Percentiles rank a stretch among this genome's conserved stretches.
phyloP scores from a whole-genome alignment of 1,140 invertebrate genomes.

The Heterodera carotae region DNA sequence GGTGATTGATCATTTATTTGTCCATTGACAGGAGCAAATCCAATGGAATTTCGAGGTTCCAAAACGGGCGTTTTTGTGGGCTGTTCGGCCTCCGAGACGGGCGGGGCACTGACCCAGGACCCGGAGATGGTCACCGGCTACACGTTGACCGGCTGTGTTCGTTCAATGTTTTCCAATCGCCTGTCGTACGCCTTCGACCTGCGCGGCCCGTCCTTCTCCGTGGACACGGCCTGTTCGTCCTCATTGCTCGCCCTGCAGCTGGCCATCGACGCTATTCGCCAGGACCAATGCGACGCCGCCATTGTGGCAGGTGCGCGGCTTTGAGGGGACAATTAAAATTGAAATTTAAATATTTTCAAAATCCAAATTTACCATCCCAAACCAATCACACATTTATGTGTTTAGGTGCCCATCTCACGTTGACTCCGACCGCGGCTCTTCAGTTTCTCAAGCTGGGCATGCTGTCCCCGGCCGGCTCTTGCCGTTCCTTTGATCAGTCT shows the following conservation, averaged over 20 bases:
- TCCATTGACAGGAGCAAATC: slow-evolving; percentile 73
- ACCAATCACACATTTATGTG: too few relatives aligned
- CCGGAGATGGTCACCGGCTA: slow-evolving; percentile 79
- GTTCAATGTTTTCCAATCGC: slow-evolving; percentile 93
- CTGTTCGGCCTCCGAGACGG: slow-evolving; percentile 70
- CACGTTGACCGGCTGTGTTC: slow-evolving; percentile 84
- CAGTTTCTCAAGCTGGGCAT: slow-evolving; percentile 89
- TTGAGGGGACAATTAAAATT: not conserved
- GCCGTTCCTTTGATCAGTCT: slow-evolving; percentile 87
- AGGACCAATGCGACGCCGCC: slow-evolving; percentile 85
- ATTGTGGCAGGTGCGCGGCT: slow-evolving; percentile 78
- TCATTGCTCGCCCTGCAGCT: slow-evolving; percentile 81
- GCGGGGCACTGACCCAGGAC: slow-evolving; percentile 79
- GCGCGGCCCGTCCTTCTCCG: slow-evolving; percentile 82
- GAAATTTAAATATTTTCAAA: too few relatives aligned
- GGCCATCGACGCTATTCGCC: slow-evolving; percentile 79
- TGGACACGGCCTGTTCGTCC: slow-evolving; percentile 94
- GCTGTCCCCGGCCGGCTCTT: slow-evolving; percentile 83
- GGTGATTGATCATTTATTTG: slow-evolving; percentile 16
- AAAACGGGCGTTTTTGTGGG: slow-evolving; percentile 66
- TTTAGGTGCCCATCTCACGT: slow-evolving; percentile 73
- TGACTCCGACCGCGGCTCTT: slow-evolving; percentile 85
- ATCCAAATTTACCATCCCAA: too few relatives aligned
- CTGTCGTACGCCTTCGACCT: slow-evolving; percentile 88
- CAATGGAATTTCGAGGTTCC: slow-evolving; percentile 65